Evolutionary conservation across 2,888 invertebrate genomes (phyloP).

Genomic region (Parascotia fuliginaria): DNA sequence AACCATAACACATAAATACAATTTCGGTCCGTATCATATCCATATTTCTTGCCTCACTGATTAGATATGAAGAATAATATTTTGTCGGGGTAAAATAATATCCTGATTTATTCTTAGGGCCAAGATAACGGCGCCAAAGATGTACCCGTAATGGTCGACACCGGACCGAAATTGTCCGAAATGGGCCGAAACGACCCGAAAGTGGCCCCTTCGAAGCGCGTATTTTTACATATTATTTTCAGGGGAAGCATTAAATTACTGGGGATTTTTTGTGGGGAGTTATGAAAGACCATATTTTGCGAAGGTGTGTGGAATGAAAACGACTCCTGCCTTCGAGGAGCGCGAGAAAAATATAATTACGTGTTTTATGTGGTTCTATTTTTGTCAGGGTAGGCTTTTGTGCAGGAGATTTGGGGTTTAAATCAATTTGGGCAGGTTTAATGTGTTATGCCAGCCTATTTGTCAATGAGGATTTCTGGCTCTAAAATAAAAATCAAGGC

Average conservation of each 20-base stretch:
- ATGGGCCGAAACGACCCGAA: constrained; percentile 65
- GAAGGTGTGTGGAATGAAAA: constrained; percentile 68
- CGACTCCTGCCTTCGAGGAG: constrained; percentile 67
- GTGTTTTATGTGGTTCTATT: constrained; percentile 57
- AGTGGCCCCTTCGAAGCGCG: constrained; percentile 62
- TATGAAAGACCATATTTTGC: constrained; percentile 79
- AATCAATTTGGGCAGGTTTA: constrained; percentile 46
- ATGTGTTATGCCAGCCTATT: constrained; percentile 31
- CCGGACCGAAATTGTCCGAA: constrained; percentile 61
- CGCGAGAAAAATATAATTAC: constrained; percentile 70
- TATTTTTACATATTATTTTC: constrained; percentile 81
- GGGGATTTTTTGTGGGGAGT: constrained; percentile 69
- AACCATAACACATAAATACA: constrained; percentile 63
- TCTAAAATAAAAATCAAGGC: constrained; percentile 30
- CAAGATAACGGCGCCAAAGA: constrained; percentile 75
- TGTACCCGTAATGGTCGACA: constrained; percentile 68
- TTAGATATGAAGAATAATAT: constrained; percentile 82
- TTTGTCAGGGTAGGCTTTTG: constrained; percentile 56
- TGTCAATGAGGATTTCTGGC: constrained; percentile 36
- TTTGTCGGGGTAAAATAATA: constrained; percentile 73
- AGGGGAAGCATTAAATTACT: constrained; percentile 76
- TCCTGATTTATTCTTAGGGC: constrained; percentile 76
- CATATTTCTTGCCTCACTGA: constrained; percentile 75
- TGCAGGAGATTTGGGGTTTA: constrained; percentile 44
- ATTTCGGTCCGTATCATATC: constrained; percentile 58